These are phyloP conservation scores for Psilopsiagon aymara DNA, from an alignment of 2,113 vertebrate species.

Conservation along the genomic window DNA sequence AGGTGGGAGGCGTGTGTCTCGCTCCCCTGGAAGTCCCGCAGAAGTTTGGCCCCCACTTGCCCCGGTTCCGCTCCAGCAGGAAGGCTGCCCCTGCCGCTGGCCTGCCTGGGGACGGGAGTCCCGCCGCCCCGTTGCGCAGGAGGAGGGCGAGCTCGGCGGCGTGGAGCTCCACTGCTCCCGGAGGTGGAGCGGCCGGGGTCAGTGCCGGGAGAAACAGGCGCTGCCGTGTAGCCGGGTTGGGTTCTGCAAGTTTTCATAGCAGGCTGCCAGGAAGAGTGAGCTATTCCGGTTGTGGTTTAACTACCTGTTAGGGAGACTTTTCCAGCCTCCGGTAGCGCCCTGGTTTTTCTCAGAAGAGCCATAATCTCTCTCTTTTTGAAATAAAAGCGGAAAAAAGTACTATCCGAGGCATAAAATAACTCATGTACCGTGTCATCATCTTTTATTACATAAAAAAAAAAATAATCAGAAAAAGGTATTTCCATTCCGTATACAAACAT, in stretches of 20 bases:
- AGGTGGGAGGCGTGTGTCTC: not conserved
- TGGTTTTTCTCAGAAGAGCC: not conserved
- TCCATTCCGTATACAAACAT: rapidly evolving
- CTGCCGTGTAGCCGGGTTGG: not conserved
- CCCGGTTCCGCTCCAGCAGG: not conserved
- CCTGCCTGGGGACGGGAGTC: not conserved
- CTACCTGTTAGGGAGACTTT: not conserved
- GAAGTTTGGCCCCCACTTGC: not conserved
- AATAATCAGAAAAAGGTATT: not conserved
- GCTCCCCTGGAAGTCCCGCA: not conserved
- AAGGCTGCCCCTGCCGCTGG: not conserved
- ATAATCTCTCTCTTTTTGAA: not conserved
- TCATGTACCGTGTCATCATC: rapidly evolving
- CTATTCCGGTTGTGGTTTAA: not conserved
- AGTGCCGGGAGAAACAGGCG: not conserved
- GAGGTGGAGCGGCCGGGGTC: rapidly evolving
- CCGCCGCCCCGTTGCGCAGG: not conserved
- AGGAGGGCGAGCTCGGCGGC: too few relatives aligned
- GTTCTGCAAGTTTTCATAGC: not conserved
- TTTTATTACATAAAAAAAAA: not conserved
- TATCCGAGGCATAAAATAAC: rapidly evolving
- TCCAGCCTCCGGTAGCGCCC: not conserved
- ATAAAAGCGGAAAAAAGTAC: not conserved
- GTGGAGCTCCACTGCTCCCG: not conserved
- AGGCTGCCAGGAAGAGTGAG: not conserved